Evolutionary conservation across 2,797 vertebrate species (phyloP).

Genomic region (Calcarius lapponicus): DNA sequence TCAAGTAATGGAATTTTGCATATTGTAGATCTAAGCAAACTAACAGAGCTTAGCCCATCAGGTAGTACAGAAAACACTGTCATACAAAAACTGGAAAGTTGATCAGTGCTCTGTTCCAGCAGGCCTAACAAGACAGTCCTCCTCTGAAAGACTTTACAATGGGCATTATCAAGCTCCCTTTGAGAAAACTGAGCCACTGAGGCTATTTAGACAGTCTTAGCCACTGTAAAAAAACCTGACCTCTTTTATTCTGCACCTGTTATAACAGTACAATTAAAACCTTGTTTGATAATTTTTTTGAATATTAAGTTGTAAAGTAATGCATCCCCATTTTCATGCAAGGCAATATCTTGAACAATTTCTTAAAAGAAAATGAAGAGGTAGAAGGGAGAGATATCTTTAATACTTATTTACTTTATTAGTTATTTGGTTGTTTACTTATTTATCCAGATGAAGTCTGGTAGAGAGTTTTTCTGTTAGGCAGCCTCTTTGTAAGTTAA

Average conservation of each 20-base stretch:
- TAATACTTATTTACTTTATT: neutral
- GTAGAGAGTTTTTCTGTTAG: neutral
- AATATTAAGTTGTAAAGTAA: neutral
- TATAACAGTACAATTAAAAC: neutral
- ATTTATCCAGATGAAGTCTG: neutral
- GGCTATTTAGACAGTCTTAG: neutral
- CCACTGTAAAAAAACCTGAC: neutral
- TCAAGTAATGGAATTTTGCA: neutral
- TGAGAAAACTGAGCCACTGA: neutral
- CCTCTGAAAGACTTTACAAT: neutral
- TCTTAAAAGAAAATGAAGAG: neutral
- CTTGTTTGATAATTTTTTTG: neutral
- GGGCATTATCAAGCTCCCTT: neutral
- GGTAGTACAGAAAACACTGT: neutral
- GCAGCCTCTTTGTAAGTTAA: neutral
- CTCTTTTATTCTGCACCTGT: neutral
- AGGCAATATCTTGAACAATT: neutral
- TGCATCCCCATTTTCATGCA: neutral
- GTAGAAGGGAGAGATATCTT: accelerated
- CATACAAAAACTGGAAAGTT: neutral
- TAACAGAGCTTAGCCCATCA: neutral
- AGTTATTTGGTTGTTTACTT: neutral
- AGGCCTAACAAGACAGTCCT: neutral
- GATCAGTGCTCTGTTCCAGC: neutral
- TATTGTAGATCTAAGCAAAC: neutral